Percentiles rank a stretch among this genome's conserved stretches.
Conservation (phyloP, 2,888 invertebrate genomes). For the Spisula solida region DNA sequence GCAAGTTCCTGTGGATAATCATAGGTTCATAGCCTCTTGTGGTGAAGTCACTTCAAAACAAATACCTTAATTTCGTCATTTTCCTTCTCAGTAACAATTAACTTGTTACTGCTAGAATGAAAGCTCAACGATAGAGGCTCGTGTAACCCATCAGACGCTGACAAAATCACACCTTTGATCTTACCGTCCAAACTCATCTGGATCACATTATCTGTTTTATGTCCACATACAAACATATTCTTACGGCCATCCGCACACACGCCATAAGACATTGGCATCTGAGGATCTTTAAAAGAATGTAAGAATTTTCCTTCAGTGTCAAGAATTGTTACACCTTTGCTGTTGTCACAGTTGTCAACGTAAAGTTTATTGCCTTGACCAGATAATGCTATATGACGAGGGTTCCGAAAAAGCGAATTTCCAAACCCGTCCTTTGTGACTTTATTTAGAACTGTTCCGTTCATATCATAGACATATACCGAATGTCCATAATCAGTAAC, state of each 20-base stretch:
- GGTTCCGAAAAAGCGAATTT: constrained; percentile 17
- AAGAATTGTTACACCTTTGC: neutral
- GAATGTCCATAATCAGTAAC: constrained; percentile 9
- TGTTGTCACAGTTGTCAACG: neutral
- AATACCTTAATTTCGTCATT: constrained; percentile 11
- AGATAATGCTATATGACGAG: neutral
- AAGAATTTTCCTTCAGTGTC: neutral
- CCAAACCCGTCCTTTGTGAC: neutral
- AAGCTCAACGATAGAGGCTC: neutral
- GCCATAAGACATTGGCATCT: constrained; percentile 8
- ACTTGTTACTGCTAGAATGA: neutral
- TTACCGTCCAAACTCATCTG: neutral
- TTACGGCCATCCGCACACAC: neutral
- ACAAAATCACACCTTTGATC: neutral
- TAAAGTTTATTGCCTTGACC: neutral
- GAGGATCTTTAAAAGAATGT: neutral
- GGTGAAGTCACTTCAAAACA: neutral
- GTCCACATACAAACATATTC: constrained; percentile 13
- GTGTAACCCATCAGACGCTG: neutral
- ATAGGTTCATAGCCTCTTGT: neutral
- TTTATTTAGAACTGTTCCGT: neutral
- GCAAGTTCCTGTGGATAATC: no score
- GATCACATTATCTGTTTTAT: neutral
- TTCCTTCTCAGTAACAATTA: neutral
- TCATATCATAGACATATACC: constrained; percentile 5